Percentiles rank a stretch among this genome's conserved stretches.
Conservation (phyloP, 2,888 invertebrate species). For the Ochropleura plecta region DNA sequence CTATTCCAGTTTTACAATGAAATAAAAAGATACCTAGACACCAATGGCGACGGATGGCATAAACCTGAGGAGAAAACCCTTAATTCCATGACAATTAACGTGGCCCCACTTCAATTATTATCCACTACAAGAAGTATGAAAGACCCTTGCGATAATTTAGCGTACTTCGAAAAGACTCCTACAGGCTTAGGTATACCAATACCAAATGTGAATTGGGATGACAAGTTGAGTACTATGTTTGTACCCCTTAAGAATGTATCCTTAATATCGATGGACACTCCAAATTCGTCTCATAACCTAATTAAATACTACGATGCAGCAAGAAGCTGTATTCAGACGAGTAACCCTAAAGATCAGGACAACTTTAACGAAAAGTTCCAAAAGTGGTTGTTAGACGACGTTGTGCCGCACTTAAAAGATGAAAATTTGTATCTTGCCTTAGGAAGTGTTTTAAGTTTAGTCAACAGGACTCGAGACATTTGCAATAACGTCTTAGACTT, state of each 20-base stretch:
- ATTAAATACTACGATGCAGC: conserved; percentile 90
- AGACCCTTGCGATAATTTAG: conserved; percentile 76
- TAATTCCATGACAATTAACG: conserved; percentile 72
- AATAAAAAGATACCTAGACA: conserved; percentile 89
- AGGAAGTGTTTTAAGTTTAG: conserved; percentile 84
- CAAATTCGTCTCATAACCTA: conserved; percentile 80
- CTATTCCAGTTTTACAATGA: conserved; percentile 90
- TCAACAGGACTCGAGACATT: conserved; percentile 71
- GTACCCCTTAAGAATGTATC: conserved; percentile 89
- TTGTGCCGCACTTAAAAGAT: conserved; percentile 90
- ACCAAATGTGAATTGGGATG: conserved; percentile 91
- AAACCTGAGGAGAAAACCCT: conserved; percentile 72
- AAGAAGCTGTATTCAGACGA: conserved; percentile 86
- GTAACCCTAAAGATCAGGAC: conserved; percentile 75
- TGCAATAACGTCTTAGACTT: conserved; percentile 50
- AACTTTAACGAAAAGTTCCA: conserved; percentile 89
- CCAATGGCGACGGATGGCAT: conserved; percentile 91
- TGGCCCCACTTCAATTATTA: conserved; percentile 65
- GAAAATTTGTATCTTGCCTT: conserved; percentile 91
- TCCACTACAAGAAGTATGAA: conserved; percentile 62
- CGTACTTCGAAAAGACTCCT: conserved; percentile 77
- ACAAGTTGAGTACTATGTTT: conserved; percentile 90
- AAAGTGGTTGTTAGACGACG: conserved; percentile 88
- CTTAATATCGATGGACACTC: conserved; percentile 73
- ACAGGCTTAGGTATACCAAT: conserved; percentile 84